A percentile compares a stretch with the other conserved stretches of the same genome.
phyloP scores from a whole-genome alignment of 1,140 invertebrate genomes.

The Tyrophagus putrescentiae region DNA sequence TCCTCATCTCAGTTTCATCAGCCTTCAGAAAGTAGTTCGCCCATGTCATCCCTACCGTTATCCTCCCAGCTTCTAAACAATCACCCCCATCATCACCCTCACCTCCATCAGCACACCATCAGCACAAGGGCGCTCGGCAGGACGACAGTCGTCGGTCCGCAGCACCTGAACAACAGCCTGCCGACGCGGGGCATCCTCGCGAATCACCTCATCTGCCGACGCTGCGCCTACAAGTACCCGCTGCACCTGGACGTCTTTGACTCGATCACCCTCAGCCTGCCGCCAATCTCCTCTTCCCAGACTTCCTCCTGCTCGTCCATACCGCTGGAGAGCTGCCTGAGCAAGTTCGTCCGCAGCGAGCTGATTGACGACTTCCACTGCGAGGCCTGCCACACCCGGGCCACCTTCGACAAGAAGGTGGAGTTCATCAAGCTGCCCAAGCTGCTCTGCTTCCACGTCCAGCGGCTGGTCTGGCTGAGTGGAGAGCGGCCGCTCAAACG shows the following conservation, averaged over 20 bases:
- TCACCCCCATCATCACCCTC: conserved; percentile 23
- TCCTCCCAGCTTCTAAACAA: not conserved
- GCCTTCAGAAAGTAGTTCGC: not conserved
- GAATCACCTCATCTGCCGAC: conserved; percentile 61
- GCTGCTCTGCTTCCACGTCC: conserved; percentile 71
- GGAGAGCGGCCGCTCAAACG: conserved; percentile 59
- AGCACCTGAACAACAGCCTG: conserved; percentile 31
- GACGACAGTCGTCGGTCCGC: conserved; percentile 29
- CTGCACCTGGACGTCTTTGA: conserved; percentile 78
- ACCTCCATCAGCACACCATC: conserved; percentile 27
- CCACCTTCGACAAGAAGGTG: conserved; percentile 25
- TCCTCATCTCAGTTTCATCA: conserved; percentile 17
- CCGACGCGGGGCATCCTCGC: conserved; percentile 66
- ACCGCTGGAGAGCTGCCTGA: conserved; percentile 51
- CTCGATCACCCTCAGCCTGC: conserved; percentile 59
- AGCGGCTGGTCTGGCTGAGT: conserved; percentile 61
- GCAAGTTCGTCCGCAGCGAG: conserved; percentile 65
- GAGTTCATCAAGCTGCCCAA: conserved; percentile 43
- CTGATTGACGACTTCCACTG: conserved; percentile 66
- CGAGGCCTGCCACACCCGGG: conserved; percentile 47
- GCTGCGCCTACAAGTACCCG: conserved; percentile 61
- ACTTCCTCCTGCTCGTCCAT: conserved; percentile 36
- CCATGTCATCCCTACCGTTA: not conserved
- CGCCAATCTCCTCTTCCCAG: conserved; percentile 30
- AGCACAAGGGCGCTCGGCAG: conserved; percentile 24